A percentile compares a stretch with the other conserved stretches of the same genome.
phyloP scores from a whole-genome alignment of 2,797 vertebrate genomes.

The Leptoclinus maculatus region DNA sequence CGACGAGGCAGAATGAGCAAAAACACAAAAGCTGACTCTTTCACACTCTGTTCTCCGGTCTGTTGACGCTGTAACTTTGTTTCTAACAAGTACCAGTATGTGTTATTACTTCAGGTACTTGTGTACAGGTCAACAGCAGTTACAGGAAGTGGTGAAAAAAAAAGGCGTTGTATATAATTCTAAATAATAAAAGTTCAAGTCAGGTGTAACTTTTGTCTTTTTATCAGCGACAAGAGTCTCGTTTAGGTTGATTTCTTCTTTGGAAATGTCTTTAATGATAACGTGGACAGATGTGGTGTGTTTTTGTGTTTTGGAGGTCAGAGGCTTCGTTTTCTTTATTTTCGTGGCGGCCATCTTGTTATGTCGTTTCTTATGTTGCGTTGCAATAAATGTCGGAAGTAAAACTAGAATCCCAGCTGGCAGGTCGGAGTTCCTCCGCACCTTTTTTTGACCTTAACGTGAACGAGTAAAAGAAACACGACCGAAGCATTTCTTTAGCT shows the following conservation, averaged over 20 bases:
- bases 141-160: constrained; percentile 9
- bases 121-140: neutral
- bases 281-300: constrained; percentile 4
- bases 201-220: constrained; percentile 7
- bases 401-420: neutral
- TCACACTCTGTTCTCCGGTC: neutral
- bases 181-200: constrained; percentile 52
- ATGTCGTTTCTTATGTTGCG: neutral
- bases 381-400: neutral
- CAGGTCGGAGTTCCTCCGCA: neutral
- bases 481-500: neutral
- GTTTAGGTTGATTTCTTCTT: constrained; percentile 65
- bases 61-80: neutral
- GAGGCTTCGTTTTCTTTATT: neutral
- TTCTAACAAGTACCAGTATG: neutral
- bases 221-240: neutral
- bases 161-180: too few relatives aligned
- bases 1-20: constrained; percentile 18
- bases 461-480: neutral
- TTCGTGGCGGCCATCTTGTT: neutral
- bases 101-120: neutral
- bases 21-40: constrained; percentile 20
- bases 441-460: neutral
- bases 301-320: neutral
- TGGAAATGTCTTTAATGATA: constrained; percentile 61